Percentiles rank a stretch among this genome's conserved stretches.
Conservation (phyloP, 2,888 invertebrate genomes). For the Chrysotoxum bicinctum region DNA sequence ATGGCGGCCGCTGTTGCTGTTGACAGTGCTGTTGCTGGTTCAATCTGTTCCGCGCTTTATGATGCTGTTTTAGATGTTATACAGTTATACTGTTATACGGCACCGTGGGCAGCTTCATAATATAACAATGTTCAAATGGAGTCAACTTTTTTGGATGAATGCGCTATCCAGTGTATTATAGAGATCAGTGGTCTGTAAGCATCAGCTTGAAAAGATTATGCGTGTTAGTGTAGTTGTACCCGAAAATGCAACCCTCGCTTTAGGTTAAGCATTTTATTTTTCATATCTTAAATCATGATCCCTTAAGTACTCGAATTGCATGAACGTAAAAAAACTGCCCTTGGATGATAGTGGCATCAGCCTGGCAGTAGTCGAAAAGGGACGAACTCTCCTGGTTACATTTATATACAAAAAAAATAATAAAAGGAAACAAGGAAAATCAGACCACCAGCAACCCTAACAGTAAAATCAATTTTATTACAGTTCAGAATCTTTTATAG, state of each 20-base stretch:
- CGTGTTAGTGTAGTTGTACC: conserved; percentile 27
- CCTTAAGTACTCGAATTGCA: conserved; percentile 36
- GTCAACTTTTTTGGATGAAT: no score
- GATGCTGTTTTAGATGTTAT: no score
- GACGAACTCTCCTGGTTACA: conserved; percentile 21
- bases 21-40: no score
- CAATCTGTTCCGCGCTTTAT: no score
- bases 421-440: conserved; percentile 53
- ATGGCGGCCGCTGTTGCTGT: no score
- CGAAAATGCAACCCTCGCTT: conserved; percentile 19
- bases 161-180: no score
- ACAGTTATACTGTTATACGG: no score
- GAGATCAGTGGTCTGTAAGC: no score
- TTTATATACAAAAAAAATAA: not conserved
- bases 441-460: conserved; percentile 62
- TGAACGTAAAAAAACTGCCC: conserved; percentile 3
- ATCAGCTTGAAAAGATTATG: conserved; percentile 30
- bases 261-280: conserved; percentile 35
- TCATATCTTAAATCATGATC: conserved; percentile 50
- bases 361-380: conserved; percentile 14
- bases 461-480: conserved; percentile 67
- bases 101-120: no score
- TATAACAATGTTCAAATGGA: no score
- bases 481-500: conserved; percentile 20
- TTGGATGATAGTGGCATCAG: not conserved